Evolutionary conservation across 2,113 vertebrate species (phyloP).

Genomic region (Dermatemys mawii): DNA sequence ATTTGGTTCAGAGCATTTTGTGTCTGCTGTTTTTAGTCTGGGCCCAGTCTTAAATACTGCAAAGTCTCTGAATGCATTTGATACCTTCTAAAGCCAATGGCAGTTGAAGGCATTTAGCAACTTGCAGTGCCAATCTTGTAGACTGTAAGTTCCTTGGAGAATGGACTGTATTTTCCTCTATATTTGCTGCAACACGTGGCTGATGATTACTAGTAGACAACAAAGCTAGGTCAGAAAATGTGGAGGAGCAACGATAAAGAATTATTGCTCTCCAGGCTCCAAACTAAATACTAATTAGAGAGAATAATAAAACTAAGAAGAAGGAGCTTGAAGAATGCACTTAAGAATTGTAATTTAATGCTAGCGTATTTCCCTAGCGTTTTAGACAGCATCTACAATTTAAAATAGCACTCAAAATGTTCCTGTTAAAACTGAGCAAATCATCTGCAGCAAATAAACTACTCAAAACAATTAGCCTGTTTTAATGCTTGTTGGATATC

Average conservation of each 20-base stretch:
- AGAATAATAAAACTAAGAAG: constrained; percentile 35
- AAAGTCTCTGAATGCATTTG: not conserved
- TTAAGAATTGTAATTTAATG: constrained; percentile 37
- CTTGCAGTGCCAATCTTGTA: not conserved
- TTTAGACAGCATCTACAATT: constrained; percentile 36
- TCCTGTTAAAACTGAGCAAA: constrained; percentile 45
- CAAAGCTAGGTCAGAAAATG: constrained; percentile 7
- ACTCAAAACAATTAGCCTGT: constrained; percentile 41
- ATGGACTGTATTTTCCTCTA: not conserved
- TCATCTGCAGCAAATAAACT: constrained; percentile 19
- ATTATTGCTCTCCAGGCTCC: constrained; percentile 14
- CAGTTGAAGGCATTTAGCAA: not conserved
- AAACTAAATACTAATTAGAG: constrained; percentile 46
- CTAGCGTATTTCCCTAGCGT: constrained; percentile 19
- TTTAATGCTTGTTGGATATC: constrained; percentile 18
- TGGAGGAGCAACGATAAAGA: not conserved
- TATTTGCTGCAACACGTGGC: not conserved
- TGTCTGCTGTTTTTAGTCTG: not conserved
- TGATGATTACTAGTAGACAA: constrained; percentile 4
- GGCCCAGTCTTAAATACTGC: not conserved
- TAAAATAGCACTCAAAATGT: constrained; percentile 3
- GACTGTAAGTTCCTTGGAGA: not conserved
- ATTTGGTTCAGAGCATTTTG: not conserved
- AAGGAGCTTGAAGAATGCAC: constrained; percentile 26
- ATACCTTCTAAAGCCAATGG: not conserved